These are phyloP conservation scores for Papilio elwesi DNA, from an alignment of 2,888 invertebrate species.

Conservation along the genomic window DNA sequence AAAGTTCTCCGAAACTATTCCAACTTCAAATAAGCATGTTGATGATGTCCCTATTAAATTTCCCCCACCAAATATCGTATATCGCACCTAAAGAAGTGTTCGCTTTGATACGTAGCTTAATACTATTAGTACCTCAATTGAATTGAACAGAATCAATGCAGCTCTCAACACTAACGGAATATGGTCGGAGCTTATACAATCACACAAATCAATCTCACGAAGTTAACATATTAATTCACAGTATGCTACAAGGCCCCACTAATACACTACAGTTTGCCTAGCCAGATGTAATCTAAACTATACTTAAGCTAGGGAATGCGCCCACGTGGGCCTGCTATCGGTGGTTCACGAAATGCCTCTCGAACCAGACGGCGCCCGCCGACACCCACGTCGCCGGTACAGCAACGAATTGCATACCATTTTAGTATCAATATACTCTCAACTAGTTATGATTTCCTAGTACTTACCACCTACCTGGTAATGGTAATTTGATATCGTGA, in stretches of 20 bases:
- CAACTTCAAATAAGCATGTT: no score
- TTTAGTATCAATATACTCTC: slow-evolving; percentile 1
- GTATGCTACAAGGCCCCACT: neutral
- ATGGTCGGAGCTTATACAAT: neutral
- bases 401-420: neutral
- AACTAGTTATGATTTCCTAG: slow-evolving; percentile 5
- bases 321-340: slow-evolving; percentile 29
- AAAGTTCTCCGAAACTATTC: no score
- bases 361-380: slow-evolving; percentile 29
- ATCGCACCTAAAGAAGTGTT: no score
- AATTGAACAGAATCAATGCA: no score
- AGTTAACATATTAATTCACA: neutral
- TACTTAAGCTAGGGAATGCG: slow-evolving; percentile 25
- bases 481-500: neutral
- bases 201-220: neutral
- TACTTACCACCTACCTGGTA: neutral
- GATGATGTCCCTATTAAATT: no score
- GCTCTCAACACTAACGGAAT: no score
- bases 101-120: no score
- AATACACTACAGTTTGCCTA: slow-evolving; percentile 10
- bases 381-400: slow-evolving; percentile 29
- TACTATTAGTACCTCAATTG: no score
- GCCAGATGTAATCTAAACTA: slow-evolving; percentile 30
- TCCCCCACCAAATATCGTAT: no score
- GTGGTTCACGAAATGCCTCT: slow-evolving; percentile 2